Percentiles rank a stretch among this genome's conserved stretches.
Conservation (phyloP, 2,113 vertebrate species). For the Macrotis lagotis region DNA sequence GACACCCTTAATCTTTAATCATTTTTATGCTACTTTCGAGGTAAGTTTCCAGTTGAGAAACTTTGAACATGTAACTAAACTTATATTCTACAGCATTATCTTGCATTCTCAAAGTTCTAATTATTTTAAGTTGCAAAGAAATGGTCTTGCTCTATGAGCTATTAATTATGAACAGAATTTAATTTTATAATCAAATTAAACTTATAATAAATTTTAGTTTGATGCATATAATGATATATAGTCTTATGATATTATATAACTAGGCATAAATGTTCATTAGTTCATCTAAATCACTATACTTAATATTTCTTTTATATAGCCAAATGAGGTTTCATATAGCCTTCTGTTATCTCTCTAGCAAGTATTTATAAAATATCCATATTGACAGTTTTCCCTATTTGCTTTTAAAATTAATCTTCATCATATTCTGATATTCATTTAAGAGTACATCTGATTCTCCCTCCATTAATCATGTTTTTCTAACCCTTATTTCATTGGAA, state of each 20-base stretch:
- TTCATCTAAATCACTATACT: constrained; percentile 18
- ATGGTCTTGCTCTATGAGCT: constrained; percentile 37
- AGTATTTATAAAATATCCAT: neutral
- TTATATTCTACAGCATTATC: neutral
- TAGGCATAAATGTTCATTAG: neutral
- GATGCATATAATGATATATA: constrained; percentile 22
- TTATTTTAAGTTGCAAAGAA: constrained; percentile 37
- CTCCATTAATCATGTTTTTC: neutral
- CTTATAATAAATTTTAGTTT: constrained; percentile 43
- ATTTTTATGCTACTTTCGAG: neutral
- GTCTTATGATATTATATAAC: neutral
- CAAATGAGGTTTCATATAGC: neutral
- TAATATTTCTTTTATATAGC: constrained; percentile 24
- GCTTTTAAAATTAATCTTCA: neutral
- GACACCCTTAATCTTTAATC: neutral
- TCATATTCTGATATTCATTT: neutral
- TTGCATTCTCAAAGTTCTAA: constrained; percentile 13
- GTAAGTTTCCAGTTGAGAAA: constrained; percentile 21
- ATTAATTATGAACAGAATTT: constrained; percentile 33
- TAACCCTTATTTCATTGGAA: neutral
- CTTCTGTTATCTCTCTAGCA: constrained; percentile 7
- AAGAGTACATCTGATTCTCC: neutral
- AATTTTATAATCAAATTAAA: constrained; percentile 34
- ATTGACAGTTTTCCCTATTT: neutral
- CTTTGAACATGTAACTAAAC: neutral